A percentile compares a stretch with the other conserved stretches of the same genome.
These are phyloP conservation scores for Terebella lapidaria DNA, from an alignment of 2,888 invertebrate species.

Conservation along the genomic window DNA sequence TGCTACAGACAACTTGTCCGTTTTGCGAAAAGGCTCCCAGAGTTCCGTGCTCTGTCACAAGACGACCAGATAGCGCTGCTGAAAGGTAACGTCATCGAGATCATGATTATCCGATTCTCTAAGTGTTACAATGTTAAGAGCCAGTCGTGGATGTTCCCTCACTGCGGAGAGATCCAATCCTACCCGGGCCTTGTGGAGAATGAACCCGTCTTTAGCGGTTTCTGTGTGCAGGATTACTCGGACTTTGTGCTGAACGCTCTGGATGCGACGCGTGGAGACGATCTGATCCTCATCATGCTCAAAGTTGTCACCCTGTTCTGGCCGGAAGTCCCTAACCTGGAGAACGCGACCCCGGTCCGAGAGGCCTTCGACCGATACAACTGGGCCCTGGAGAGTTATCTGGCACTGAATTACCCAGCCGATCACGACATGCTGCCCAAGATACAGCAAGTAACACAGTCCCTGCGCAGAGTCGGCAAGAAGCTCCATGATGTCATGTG, in stretches of 20 bases:
- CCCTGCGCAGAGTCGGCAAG: not conserved
- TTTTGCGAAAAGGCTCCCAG: not conserved
- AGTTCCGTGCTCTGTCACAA: not conserved
- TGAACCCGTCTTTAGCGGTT: not conserved
- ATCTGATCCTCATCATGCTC: not conserved
- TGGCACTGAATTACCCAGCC: not conserved
- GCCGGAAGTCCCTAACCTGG: not conserved
- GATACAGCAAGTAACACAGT: not conserved
- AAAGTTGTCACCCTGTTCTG: not conserved
- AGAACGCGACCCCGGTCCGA: not conserved
- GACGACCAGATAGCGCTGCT: slow-evolving; percentile 1
- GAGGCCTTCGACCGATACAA: not conserved
- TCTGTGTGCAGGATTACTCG: not conserved
- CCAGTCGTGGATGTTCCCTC: not conserved
- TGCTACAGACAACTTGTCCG: not conserved
- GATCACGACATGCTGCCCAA: not conserved
- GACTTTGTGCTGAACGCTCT: not conserved
- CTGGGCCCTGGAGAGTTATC: not conserved
- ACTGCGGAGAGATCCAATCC: not conserved
- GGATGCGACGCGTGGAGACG: not conserved
- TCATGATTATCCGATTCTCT: slow-evolving; percentile 1
- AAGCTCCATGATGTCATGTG: not conserved
- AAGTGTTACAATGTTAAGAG: not conserved
- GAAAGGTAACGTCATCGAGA: not conserved
- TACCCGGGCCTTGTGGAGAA: not conserved